Conservation (phyloP, 2,888 invertebrate genomes). For the Drosophila nr. perissopoda region DNA sequence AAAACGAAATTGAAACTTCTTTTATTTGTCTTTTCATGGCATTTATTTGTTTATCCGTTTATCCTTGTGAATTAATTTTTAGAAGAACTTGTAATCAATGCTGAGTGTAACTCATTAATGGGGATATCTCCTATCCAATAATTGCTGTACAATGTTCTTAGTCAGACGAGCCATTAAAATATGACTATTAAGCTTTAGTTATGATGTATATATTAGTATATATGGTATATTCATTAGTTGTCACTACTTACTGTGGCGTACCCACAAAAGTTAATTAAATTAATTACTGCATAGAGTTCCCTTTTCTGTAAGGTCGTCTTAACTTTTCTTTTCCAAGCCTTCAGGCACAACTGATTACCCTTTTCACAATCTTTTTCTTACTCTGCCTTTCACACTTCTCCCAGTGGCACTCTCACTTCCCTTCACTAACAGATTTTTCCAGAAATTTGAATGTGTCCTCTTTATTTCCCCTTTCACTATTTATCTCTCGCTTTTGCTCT, state of each 20-base stretch:
- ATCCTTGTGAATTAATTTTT: background rate
- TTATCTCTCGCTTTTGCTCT: too few species aligned
- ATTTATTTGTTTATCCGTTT: background rate
- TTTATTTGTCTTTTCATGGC: background rate
- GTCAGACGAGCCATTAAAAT: background rate
- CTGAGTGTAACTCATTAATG: background rate
- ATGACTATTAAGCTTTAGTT: background rate
- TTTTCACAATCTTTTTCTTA: background rate
- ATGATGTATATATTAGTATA: background rate
- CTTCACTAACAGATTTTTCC: background rate
- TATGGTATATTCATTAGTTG: background rate
- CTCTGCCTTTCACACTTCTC: background rate
- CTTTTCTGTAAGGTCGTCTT: background rate
- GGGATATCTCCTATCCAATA: background rate
- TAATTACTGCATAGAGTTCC: background rate
- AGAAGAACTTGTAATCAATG: background rate
- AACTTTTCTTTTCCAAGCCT: background rate
- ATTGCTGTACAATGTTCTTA: background rate
- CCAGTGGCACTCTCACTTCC: background rate
- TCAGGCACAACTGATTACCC: background rate
- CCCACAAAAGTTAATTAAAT: background rate
- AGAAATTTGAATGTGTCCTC: too few species aligned
- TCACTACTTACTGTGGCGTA: background rate
- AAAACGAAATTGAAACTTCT: background rate
- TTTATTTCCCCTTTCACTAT: background rate